A percentile compares a stretch with the other conserved stretches of the same genome.
phyloP scores from a whole-genome alignment of 2,113 vertebrate genomes.

The Daboia siamensis region DNA sequence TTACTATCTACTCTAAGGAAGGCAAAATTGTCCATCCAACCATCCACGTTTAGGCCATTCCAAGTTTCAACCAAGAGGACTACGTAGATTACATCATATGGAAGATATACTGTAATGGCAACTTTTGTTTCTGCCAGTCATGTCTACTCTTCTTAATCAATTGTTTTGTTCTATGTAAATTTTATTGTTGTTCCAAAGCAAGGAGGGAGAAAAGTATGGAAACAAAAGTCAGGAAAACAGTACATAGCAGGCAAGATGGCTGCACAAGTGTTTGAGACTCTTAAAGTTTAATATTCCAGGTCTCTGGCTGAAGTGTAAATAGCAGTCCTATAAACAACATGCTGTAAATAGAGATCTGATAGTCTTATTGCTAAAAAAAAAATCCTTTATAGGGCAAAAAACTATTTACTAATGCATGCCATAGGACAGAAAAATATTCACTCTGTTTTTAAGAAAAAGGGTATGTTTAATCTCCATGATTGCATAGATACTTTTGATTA shows the following conservation, averaged over 20 bases:
- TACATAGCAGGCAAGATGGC: neutral
- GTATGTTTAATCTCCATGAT: neutral
- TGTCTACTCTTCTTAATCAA: neutral
- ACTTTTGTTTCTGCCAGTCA: neutral
- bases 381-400: neutral
- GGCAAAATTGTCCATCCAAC: neutral
- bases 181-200: neutral
- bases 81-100: neutral
- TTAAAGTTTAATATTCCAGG: neutral
- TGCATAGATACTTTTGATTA: neutral
- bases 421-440: neutral
- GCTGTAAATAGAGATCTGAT: neutral
- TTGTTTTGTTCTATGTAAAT: neutral
- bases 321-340: neutral
- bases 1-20: too few relatives aligned
- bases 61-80: neutral
- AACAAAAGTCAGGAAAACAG: neutral
- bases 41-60: neutral
- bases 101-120: neutral
- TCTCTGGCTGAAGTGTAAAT: neutral
- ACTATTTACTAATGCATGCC: neutral
- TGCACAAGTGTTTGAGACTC: neutral
- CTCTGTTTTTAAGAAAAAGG: neutral
- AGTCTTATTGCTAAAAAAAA: neutral
- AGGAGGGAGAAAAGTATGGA: neutral